Conservation (phyloP, 2,797 vertebrate genomes). For the Mus minutoides region DNA sequence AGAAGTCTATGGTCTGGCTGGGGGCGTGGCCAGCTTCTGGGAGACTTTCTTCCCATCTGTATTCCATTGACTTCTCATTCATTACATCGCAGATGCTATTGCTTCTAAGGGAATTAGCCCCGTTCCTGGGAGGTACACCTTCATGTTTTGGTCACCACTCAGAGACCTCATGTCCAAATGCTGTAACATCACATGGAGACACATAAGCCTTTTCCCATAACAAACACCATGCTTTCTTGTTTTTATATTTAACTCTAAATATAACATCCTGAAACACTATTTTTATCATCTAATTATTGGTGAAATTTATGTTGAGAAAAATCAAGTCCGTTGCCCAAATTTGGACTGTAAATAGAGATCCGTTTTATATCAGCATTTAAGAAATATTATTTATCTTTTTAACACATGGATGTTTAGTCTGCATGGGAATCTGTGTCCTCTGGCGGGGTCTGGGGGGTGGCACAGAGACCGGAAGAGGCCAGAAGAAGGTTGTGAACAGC, state of each 20-base stretch:
- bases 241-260: neutral
- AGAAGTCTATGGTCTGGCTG: neutral
- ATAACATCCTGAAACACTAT: neutral
- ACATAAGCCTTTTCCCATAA: neutral
- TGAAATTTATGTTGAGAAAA: constrained; percentile 4
- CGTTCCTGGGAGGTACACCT: neutral
- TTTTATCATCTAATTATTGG: constrained; percentile 9
- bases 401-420: neutral
- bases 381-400: neutral
- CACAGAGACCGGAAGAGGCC: neutral
- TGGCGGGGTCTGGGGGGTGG: too few relatives aligned
- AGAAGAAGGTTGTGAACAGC: neutral
- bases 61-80: neutral
- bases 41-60: neutral
- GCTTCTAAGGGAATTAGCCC: neutral
- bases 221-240: neutral
- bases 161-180: neutral
- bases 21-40: neutral
- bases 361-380: neutral
- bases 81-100: neutral
- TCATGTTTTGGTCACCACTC: neutral
- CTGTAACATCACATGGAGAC: neutral
- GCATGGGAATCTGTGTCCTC: neutral
- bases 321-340: neutral
- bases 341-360: neutral